These are phyloP conservation scores for Okamejei kenojei DNA, from an alignment of 2,797 vertebrate species.

Conservation along the genomic window DNA sequence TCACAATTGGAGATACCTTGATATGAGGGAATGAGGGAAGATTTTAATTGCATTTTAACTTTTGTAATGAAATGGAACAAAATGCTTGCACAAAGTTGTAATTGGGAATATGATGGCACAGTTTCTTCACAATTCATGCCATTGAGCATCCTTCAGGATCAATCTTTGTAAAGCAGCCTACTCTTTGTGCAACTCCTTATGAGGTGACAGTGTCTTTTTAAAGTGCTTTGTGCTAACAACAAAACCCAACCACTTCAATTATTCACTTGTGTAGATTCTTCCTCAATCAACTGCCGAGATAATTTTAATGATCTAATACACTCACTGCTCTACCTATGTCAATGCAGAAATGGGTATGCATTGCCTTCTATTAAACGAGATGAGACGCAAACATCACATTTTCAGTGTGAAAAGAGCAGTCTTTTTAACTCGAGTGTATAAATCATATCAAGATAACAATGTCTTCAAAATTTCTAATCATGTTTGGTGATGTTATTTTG, in stretches of 20 bases:
- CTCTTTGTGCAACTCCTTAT: conserved; percentile 12
- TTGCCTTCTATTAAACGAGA: conserved; percentile 12
- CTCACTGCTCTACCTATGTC: background rate
- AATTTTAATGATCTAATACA: conserved; percentile 28
- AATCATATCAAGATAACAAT: background rate
- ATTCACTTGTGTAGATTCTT: conserved; percentile 9
- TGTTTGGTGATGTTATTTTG: background rate
- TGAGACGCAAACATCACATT: background rate
- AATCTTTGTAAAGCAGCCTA: conserved; percentile 26
- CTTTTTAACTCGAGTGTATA: background rate
- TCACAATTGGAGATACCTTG: background rate
- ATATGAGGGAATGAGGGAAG: background rate
- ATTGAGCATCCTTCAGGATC: background rate
- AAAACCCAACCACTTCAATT: conserved; percentile 24
- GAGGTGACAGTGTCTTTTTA: conserved; percentile 31
- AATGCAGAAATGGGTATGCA: conserved; percentile 7
- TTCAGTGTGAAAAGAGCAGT: background rate
- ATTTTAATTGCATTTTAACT: conserved; percentile 16
- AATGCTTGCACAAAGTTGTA: background rate
- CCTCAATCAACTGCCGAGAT: conserved; percentile 20
- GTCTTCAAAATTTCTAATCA: background rate
- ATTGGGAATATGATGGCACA: conserved; percentile 27
- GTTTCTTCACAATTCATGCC: conserved; percentile 12
- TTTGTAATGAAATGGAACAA: conserved; percentile 1
- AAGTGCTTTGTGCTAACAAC: background rate